Evolutionary conservation across 2,888 invertebrate genomes (phyloP).

Genomic region (Athetis lepigone): DNA sequence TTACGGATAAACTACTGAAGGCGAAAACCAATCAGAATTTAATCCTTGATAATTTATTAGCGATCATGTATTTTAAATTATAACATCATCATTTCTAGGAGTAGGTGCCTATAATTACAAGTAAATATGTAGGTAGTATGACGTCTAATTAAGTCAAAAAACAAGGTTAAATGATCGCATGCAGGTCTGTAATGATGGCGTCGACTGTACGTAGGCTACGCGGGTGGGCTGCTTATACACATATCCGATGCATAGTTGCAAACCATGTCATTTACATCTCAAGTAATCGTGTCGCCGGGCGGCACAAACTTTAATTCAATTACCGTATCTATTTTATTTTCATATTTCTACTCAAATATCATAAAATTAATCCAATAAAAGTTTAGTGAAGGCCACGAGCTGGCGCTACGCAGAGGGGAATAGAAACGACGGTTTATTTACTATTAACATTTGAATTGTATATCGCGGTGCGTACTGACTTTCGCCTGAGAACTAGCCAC

Average conservation of each 20-base stretch:
- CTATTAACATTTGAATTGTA: constrained; percentile 64
- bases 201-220: constrained; percentile 55
- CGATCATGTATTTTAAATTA: constrained; percentile 37
- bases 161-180: constrained; percentile 49
- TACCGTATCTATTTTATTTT: constrained; percentile 57
- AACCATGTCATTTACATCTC: constrained; percentile 69
- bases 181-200: constrained; percentile 48
- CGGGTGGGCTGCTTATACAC: constrained; percentile 68
- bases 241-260: constrained; percentile 64
- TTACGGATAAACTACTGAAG: constrained; percentile 35
- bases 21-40: constrained; percentile 44
- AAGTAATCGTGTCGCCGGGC: constrained; percentile 60
- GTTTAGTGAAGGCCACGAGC: constrained; percentile 4
- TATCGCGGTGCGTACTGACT: constrained; percentile 56
- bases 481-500: constrained; percentile 57
- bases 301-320: constrained; percentile 53
- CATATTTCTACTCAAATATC: constrained; percentile 47
- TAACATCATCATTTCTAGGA: constrained; percentile 36
- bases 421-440: constrained; percentile 61
- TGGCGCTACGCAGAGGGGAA: constrained; percentile 41
- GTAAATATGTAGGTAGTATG: constrained; percentile 37
- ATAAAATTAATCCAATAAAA: constrained; percentile 48
- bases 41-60: constrained; percentile 45
- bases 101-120: constrained; percentile 37
- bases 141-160: constrained; percentile 42